phyloP scores from a whole-genome alignment of 2,888 invertebrate species.

The Ferdinandea cuprea region DNA sequence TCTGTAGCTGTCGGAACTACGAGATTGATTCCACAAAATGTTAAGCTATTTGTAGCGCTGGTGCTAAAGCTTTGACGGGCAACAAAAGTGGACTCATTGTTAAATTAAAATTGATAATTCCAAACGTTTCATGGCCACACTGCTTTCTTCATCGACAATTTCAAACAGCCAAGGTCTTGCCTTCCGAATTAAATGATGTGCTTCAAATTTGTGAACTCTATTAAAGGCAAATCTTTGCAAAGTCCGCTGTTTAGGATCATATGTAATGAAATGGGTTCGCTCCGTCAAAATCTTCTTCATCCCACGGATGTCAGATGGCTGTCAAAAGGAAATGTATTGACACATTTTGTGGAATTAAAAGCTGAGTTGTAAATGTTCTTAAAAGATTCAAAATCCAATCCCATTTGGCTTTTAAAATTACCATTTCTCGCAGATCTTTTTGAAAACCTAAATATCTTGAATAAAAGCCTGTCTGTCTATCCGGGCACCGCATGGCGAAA shows the following conservation, averaged over 20 bases:
- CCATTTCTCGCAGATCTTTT: slow-evolving; percentile 13
- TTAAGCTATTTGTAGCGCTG: slow-evolving; percentile 29
- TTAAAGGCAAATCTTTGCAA: slow-evolving; percentile 18
- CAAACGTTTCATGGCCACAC: slow-evolving; percentile 31
- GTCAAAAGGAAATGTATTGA: neutral
- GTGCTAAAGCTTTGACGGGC: slow-evolving; percentile 30
- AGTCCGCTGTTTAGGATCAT: slow-evolving; percentile 24
- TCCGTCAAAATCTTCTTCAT: neutral
- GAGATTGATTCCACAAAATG: slow-evolving; percentile 29
- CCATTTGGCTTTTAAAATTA: slow-evolving; percentile 8
- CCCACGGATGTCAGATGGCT: slow-evolving; percentile 6
- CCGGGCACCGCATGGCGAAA: too few relatives aligned
- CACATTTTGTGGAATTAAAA: neutral
- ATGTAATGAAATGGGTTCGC: too few relatives aligned
- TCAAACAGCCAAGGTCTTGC: slow-evolving; percentile 5
- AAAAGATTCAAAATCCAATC: too few relatives aligned
- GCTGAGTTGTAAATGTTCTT: neutral
- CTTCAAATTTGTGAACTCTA: slow-evolving; percentile 26
- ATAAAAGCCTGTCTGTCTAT: too few relatives aligned
- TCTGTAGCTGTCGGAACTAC: too few relatives aligned
- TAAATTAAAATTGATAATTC: slow-evolving; percentile 18
- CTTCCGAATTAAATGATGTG: slow-evolving; percentile 36
- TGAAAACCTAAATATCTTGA: slow-evolving; percentile 7
- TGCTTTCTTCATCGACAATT: slow-evolving; percentile 22
- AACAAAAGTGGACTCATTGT: slow-evolving; percentile 19